phyloP scores from a whole-genome alignment of 2,888 invertebrate species.

The Odontocolon sp. region DNA sequence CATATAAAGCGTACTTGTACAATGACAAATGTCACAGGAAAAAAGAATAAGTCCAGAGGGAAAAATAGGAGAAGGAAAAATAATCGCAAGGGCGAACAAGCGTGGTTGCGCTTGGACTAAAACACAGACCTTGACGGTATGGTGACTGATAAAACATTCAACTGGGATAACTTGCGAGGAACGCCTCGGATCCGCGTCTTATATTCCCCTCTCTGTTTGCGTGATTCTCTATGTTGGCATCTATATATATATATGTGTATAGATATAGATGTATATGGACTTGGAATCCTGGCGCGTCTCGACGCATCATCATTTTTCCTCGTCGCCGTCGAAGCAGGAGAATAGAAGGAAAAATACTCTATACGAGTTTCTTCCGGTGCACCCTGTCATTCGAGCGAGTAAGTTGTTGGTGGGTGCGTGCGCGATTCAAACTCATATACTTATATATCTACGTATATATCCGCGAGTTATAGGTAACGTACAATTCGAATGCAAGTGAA shows the following conservation, averaged over 20 bases:
- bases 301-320: constrained; percentile 37
- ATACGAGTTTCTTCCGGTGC: constrained; percentile 40
- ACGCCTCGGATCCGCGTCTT: constrained; percentile 48
- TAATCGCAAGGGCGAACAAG: constrained; percentile 44
- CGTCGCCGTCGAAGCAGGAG: neutral
- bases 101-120: constrained; percentile 45
- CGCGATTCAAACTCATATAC: neutral
- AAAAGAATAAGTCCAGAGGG: constrained; percentile 24
- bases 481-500: neutral
- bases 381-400: constrained; percentile 58
- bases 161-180: constrained; percentile 59
- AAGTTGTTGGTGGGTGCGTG: constrained; percentile 26
- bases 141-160: constrained; percentile 61
- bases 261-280: no score
- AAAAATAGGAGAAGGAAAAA: constrained; percentile 48
- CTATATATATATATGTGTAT: no score
- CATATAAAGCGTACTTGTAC: constrained; percentile 8
- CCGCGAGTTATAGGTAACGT: constrained; percentile 5
- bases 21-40: constrained; percentile 24
- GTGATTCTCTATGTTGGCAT: constrained; percentile 29
- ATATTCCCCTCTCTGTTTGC: constrained; percentile 30
- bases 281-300: constrained; percentile 27
- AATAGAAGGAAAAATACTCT: constrained; percentile 28
- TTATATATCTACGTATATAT: no score
- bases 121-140: constrained; percentile 54